Percentiles rank a stretch among this genome's conserved stretches.
Evolutionary conservation across 2,113 vertebrate species (phyloP).

Genomic region (Pycnonotus jocosus): DNA sequence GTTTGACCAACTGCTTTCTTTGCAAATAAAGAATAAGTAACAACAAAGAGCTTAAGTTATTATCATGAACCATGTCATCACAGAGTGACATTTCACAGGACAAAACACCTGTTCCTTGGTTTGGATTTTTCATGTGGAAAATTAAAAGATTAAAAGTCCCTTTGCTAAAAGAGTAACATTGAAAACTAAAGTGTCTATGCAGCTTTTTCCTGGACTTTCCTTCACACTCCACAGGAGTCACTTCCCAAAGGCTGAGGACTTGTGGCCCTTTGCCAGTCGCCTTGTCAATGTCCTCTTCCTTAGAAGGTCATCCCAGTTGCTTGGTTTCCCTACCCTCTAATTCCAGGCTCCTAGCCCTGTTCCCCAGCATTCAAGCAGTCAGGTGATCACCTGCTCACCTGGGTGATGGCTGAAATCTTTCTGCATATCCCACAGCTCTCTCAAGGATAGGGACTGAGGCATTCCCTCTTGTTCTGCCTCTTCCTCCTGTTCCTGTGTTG

Average conservation of each 20-base stretch:
- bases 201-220: not conserved
- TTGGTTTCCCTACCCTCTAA: not conserved
- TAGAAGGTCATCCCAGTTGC: not conserved
- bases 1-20: not conserved
- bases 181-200: not conserved
- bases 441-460: not conserved
- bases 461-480: not conserved
- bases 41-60: not conserved
- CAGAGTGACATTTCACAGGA: not conserved
- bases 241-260: not conserved
- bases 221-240: not conserved
- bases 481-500: not conserved
- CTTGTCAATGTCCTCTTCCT: not conserved
- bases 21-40: not conserved
- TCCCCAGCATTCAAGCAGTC: not conserved
- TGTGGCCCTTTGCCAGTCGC: not conserved
- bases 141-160: not conserved
- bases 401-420: not conserved
- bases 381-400: not conserved
- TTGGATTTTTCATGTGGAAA: not conserved
- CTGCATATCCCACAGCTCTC: not conserved
- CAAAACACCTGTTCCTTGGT: not conserved
- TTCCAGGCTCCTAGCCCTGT: not conserved
- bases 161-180: not conserved
- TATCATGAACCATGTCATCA: not conserved